Conservation (phyloP, 2,888 invertebrate genomes). For the Ptycholaimellus sp. region DNA sequence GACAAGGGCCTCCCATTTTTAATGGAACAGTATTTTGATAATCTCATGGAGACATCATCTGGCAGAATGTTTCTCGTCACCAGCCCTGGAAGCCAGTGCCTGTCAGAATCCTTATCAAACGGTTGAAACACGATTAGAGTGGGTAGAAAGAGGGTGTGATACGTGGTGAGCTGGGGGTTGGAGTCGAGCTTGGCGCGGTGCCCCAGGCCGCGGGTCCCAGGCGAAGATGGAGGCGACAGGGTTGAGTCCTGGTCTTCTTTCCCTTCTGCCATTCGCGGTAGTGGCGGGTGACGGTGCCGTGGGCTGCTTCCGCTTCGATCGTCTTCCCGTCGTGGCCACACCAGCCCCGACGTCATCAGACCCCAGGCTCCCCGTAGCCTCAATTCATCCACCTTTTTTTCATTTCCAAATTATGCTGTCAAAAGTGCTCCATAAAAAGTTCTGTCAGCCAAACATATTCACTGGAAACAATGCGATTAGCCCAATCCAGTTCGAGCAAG, state of each 20-base stretch:
- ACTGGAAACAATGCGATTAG: too few species aligned
- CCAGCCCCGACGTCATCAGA: slow-evolving; percentile 40
- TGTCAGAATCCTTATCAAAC: too few species aligned
- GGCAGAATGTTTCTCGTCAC: too few species aligned
- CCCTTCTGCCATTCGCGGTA: slow-evolving; percentile 50
- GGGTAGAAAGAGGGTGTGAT: too few species aligned
- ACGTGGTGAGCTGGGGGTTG: slow-evolving; percentile 45
- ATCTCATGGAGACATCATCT: too few species aligned
- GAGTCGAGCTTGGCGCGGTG: slow-evolving; percentile 58
- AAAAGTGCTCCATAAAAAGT: too few species aligned
- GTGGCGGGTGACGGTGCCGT: slow-evolving; percentile 37
- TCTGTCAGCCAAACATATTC: too few species aligned
- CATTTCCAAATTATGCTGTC: background rate
- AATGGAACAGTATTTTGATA: too few species aligned
- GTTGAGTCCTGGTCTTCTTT: slow-evolving; percentile 59
- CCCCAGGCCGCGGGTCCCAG: slow-evolving; percentile 60
- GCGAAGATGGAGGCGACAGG: slow-evolving; percentile 73
- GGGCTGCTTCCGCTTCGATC: slow-evolving; percentile 37
- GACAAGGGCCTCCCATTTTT: too few species aligned
- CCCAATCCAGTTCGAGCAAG: background rate
- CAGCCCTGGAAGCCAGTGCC: too few species aligned
- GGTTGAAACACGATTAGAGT: too few species aligned
- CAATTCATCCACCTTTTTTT: slow-evolving; percentile 4
- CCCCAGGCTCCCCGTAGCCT: slow-evolving; percentile 52
- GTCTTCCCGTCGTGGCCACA: slow-evolving; percentile 38